Evolutionary conservation across 2,797 vertebrate species (phyloP), one percentile per base, ranked within the genome.

Genomic region (Chiroxiphia lanceolata): DNA sequence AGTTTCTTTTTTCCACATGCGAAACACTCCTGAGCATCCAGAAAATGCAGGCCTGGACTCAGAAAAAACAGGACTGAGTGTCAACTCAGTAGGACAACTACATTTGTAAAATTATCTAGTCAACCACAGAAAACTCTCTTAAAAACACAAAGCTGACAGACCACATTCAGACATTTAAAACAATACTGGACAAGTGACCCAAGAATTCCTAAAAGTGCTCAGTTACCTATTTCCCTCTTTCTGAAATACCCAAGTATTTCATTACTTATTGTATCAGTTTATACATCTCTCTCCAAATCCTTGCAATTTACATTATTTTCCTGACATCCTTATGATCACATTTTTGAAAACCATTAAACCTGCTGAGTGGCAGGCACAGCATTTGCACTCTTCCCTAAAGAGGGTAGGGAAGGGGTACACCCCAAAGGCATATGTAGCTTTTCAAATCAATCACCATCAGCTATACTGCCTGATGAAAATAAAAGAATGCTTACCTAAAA

Each of bases 321-420:
- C 45, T 60, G 50, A 42, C 31, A 82, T 31, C 22, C 15, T 83
- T 57, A 34, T 6, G 13, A 44, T 48, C 11, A 27, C 1, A 0
- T 25, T 70, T 31, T 29, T 59, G 27, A 53, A 93, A 90, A 44
- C 3, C 16, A 51, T 42, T 44, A 12, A 50, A 12, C 11, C 15
- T n/a, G 29, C 33, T 20, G 22, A 72, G 54, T n/a, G 50, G 34
- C 11, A 84, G 42, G 53, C 0, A 34, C 7, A 79, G 18, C 27
- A 63, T 45, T 53, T 23, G 56, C 25, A 65, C 7, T 18, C 42
- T 22, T 44, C 25, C 34, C 31, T n/a, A 26, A 63, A 54, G 5
- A 36, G 11, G 5, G 15, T 13, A 27, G 3, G 4, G 33, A 12
- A 27, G 2, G 1, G 22, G 2, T 15, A 36, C 3, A 44, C 1